Base-by-base conservation (phyloP, 2,797 vertebrate species). In the Anabas testudineus region DNA sequence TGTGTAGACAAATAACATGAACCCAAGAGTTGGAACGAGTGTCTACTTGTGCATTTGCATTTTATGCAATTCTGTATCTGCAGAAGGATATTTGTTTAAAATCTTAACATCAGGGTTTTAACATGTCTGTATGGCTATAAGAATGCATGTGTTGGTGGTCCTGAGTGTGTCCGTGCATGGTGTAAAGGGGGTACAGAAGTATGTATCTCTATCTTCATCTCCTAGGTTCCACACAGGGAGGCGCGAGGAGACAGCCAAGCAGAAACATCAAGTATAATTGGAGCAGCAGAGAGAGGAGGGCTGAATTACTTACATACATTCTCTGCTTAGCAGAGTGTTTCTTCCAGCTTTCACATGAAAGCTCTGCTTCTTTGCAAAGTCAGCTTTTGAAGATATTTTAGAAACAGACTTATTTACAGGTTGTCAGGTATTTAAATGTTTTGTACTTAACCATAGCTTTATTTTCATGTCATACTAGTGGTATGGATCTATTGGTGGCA, bases 191-290 rank as follows among this genome's bases (percentile, higher is more conserved):
- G 10, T 47, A n/a, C 26, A 16, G 22, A 49, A 54, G 18, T 24
- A 15, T 5, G 5, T 15, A 32, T 69, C 61, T 54, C 51, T 19
- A 30, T 67, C 39, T 69, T 43, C 52, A 49, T 59, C 52, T 34
- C 30, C 13, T 59, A 24, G 34, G 16, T 3, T 61, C 70, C 74
- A 42, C 55, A 36, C 12, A 56, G 66, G 61, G 51, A 49, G 16
- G 59, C 24, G 58, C 0, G 51, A 58, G 70, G 42, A 74, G 67
- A 59, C 66, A 76, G 74, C 45, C 53, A 36, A 43, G 43, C 64
- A 75, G 36, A 78, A 53, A 46, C 15, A 54, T 77, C 46, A 68
- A 59, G 71, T 49, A 14, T 82, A 76, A 81, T 71, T 78, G 78
- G 67, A 73, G 71, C 63, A 37, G 60, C 43, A 7, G 62, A 21